Percentiles rank a stretch among this genome's conserved stretches.
These are phyloP conservation scores for Chauna torquata DNA, from an alignment of 2,113 vertebrate genomes.

Conservation along the genomic window DNA sequence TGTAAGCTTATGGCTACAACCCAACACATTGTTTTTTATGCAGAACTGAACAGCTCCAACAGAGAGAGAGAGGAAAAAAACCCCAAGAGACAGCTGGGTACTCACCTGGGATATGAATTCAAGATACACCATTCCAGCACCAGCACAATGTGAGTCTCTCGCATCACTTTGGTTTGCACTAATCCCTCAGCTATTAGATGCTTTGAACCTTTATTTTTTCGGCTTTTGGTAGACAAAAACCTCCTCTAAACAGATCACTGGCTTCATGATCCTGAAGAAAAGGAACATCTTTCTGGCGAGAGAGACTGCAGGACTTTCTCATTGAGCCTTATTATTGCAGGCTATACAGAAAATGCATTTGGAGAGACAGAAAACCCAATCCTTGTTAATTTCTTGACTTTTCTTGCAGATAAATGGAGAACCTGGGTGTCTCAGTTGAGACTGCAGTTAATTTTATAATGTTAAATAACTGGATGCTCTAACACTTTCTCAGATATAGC, in stretches of 20 bases:
- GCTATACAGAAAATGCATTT: neutral
- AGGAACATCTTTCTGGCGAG: neutral
- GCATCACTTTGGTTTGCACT: neutral
- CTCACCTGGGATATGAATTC: neutral
- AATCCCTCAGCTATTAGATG: neutral
- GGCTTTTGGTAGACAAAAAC: rapidly evolving
- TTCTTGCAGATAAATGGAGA: neutral
- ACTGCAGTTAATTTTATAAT: neutral
- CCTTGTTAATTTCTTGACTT: neutral
- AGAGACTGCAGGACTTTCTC: neutral
- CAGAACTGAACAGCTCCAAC: neutral
- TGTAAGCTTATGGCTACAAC: neutral
- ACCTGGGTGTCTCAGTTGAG: neutral
- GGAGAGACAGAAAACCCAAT: neutral
- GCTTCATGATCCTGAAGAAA: neutral
- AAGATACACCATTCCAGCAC: neutral
- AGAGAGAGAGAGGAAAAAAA: neutral
- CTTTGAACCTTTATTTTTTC: neutral
- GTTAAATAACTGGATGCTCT: neutral
- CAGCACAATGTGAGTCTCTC: neutral
- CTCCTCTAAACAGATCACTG: neutral
- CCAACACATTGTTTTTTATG: neutral
- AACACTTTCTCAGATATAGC: neutral
- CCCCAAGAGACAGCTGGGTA: neutral
- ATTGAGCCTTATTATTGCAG: neutral